Conservation (phyloP, 1,140 invertebrate genomes). For the Nebria ingens region DNA sequence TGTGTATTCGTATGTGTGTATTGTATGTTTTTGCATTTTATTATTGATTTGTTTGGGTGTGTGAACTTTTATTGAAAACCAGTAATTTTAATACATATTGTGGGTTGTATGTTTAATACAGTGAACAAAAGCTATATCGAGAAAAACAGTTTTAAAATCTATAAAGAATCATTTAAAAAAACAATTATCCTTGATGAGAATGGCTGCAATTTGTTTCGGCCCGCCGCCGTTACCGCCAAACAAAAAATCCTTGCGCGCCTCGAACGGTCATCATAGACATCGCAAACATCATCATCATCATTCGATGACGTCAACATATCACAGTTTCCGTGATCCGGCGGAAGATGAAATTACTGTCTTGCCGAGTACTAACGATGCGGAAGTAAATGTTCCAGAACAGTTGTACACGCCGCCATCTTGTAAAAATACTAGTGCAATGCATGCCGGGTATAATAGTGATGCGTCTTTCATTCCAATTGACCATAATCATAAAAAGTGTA, state of each 20-base stretch:
- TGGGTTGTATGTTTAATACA: no score
- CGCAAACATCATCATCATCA: conserved; percentile 23
- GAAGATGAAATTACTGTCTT: conserved; percentile 26
- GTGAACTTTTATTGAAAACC: no score
- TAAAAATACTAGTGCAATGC: conserved; percentile 12
- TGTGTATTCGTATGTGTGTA: no score
- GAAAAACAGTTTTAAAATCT: no score
- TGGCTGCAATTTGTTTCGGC: conserved; percentile 34
- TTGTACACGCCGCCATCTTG: not conserved
- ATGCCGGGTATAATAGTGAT: conserved; percentile 8
- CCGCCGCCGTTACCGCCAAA: conserved; percentile 33
- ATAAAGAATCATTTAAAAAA: no score
- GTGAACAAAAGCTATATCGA: no score
- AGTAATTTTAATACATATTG: no score
- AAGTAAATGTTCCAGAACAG: not conserved
- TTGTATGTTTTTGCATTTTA: no score
- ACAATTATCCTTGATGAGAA: conserved; percentile 17
- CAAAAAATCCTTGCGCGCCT: conserved; percentile 26
- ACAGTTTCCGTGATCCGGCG: conserved; percentile 31
- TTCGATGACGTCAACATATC: conserved; percentile 30
- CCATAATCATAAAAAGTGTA: conserved; percentile 17
- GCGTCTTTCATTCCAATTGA: not conserved
- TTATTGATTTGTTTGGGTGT: no score
- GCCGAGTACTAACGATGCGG: not conserved
- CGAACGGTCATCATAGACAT: conserved; percentile 1